Conservation (phyloP, 2,888 invertebrate genomes). For the Orthosia cruda region DNA sequence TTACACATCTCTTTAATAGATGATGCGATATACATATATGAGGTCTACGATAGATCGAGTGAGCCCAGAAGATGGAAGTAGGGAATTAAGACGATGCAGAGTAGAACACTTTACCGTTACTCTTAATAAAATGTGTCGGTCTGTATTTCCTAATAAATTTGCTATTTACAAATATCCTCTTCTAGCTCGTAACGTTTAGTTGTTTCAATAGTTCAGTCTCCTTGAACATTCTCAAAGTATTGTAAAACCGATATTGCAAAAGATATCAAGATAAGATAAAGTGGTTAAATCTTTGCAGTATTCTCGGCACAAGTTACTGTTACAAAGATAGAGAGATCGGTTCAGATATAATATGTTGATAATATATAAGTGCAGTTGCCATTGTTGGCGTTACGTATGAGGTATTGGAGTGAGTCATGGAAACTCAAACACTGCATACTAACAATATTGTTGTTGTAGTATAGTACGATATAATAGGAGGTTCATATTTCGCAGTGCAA, state of each 20-base stretch:
- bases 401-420: conserved; percentile 39
- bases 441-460: not conserved
- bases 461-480: not conserved
- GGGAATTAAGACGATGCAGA: too few relatives aligned
- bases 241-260: conserved; percentile 19
- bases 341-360: conserved; percentile 51
- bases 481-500: not conserved
- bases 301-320: conserved; percentile 31
- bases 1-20: too few relatives aligned
- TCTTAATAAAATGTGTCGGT: not conserved
- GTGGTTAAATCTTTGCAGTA: conserved; percentile 43
- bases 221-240: conserved; percentile 16
- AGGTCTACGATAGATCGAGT: too few relatives aligned
- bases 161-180: too few relatives aligned
- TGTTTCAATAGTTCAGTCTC: not conserved
- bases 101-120: too few relatives aligned
- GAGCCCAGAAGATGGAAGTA: too few relatives aligned
- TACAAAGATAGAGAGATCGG: conserved; percentile 31
- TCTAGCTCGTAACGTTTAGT: not conserved
- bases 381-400: conserved; percentile 22
- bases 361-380: conserved; percentile 35
- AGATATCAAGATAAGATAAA: conserved; percentile 53
- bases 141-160: not conserved
- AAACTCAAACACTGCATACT: conserved; percentile 2
- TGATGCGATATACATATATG: too few relatives aligned